Base-by-base conservation (phyloP, 2,113 vertebrate genomes). In the Syrmaticus mikado region DNA sequence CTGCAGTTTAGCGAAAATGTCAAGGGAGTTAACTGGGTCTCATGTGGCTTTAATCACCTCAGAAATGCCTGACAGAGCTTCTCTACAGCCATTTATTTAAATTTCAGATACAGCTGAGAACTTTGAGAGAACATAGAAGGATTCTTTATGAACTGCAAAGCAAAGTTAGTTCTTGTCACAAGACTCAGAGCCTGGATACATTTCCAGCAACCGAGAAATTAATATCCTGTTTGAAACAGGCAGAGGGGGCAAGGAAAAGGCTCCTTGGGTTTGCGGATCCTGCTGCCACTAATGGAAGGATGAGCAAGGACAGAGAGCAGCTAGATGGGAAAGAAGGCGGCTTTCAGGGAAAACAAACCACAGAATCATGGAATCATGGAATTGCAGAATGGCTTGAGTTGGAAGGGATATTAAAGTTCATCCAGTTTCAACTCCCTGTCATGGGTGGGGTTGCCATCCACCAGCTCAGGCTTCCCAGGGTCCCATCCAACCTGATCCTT, bases 121-220 rank as follows among this genome's bases (percentile, higher is more conserved):
- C 80, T 86, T 48, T 27, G 61, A 85, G 85, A 64, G 85, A 94
- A 88, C 73, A 94, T 80, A 94, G 87, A 83, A 80, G 76, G 40
- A 77, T 60, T 78, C 90, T 90, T 94, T 64, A 82, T 82, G 72
- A 82, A 81, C 10, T 3, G 65, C 32, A 68, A 83, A 78, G 77
- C 43, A 48, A 86, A 86, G 84, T 66, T 65, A 45, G 68, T 2
- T 84, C 76, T 89, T 48, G 73, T 94, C 89, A 94, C 1, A 2
- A 91, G 93, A 88, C 82, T 24, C 62, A 53, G 58, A 90, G 85
- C 12, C 30, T 78, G 85, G 80, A 60, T 70, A 62, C 5, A 30
- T 62, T 94, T 94, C 75, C 43, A 70, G 85, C 30, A 70, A 80
- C 32, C 0, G 0, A 78, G 52, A 57, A 81, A 91, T 75, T 88